These are phyloP conservation scores for Pissodes strobi DNA, from an alignment of 1,140 invertebrate genomes.

Conservation along the genomic window DNA sequence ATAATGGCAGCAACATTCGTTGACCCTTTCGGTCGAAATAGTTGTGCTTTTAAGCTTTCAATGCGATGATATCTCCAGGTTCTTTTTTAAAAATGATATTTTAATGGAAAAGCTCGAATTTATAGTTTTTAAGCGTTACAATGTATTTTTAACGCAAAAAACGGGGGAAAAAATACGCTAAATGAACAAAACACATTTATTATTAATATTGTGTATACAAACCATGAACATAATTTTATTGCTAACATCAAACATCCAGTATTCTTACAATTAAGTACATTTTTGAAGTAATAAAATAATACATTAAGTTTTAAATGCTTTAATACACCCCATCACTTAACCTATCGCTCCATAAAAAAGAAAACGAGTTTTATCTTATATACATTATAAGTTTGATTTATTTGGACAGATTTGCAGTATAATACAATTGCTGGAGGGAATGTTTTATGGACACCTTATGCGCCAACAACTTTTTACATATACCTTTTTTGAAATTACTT, in stretches of 20 bases:
- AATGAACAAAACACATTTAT: slow-evolving; percentile 55
- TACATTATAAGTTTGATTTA: slow-evolving; percentile 57
- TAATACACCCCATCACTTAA: slow-evolving; percentile 43
- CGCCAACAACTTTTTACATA: slow-evolving; percentile 4
- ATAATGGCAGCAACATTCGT: too few species aligned
- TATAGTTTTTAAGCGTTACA: too few species aligned
- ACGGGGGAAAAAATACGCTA: too few species aligned
- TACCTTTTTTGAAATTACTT: neutral
- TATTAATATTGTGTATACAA: slow-evolving; percentile 55
- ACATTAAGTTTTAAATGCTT: slow-evolving; percentile 49
- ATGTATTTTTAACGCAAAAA: too few species aligned
- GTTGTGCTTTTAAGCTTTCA: too few species aligned
- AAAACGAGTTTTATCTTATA: slow-evolving; percentile 50
- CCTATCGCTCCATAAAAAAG: slow-evolving; percentile 51
- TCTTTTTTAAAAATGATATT: too few species aligned
- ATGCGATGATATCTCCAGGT: too few species aligned
- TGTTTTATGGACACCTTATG: slow-evolving; percentile 43
- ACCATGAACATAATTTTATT: slow-evolving; percentile 54
- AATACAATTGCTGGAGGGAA: slow-evolving; percentile 58
- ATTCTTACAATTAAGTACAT: slow-evolving; percentile 56
- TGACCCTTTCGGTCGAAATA: too few species aligned
- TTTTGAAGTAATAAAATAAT: slow-evolving; percentile 56
- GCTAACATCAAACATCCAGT: slow-evolving; percentile 58
- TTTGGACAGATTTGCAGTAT: slow-evolving; percentile 57
- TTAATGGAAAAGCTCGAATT: too few species aligned